Evolutionary conservation across 2,797 vertebrate genomes (phyloP).

Genomic region (Ispidina picta): DNA sequence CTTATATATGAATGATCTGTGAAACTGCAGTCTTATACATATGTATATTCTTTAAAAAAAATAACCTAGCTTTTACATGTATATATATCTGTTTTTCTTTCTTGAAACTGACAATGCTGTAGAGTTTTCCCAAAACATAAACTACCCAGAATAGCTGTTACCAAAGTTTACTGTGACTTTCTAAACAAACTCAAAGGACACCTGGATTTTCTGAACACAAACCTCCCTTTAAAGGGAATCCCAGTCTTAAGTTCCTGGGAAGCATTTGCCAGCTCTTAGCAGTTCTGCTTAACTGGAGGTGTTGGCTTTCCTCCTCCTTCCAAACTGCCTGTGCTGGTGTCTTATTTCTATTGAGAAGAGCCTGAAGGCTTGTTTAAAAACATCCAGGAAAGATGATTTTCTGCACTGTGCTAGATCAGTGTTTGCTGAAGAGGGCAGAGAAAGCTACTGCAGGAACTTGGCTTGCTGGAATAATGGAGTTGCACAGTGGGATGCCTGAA

Average conservation of each 20-base stretch:
- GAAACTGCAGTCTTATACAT: slow-evolving; percentile 14
- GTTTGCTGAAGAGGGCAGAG: background rate
- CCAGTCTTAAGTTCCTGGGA: background rate
- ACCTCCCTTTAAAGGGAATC: background rate
- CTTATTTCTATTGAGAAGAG: slow-evolving; percentile 22
- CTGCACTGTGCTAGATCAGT: background rate
- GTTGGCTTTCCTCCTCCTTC: slow-evolving; percentile 22
- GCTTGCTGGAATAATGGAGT: background rate
- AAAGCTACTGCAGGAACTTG: background rate
- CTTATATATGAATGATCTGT: background rate
- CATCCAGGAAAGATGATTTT: background rate
- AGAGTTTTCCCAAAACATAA: background rate
- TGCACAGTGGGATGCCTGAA: background rate
- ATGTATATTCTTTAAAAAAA: background rate
- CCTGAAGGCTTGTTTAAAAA: slow-evolving; percentile 28
- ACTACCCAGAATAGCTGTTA: background rate
- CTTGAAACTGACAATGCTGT: background rate
- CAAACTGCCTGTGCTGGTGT: background rate
- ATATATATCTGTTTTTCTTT: background rate
- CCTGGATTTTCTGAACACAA: background rate
- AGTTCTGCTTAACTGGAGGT: background rate
- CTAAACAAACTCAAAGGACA: background rate
- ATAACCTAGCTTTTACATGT: background rate
- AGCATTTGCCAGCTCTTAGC: background rate
- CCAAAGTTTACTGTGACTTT: background rate